phyloP scores from a whole-genome alignment of 2,888 invertebrate species.

The Chalcis sispes region DNA sequence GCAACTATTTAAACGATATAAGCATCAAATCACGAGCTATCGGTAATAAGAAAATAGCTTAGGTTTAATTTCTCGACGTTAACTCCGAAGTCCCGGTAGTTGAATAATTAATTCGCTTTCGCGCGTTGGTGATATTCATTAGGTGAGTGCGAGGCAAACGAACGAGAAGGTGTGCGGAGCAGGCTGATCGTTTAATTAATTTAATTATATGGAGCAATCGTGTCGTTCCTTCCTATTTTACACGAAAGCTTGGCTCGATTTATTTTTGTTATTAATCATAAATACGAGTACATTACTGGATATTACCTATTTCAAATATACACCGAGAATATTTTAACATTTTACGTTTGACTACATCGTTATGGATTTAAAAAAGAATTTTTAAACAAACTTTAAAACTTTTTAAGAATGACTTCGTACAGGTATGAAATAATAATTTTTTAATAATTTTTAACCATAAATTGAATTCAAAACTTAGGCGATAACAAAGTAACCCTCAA shows the following conservation, averaged over 20 bases:
- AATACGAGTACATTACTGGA: neutral
- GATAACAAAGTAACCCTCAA: too few species aligned
- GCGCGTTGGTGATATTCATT: slow-evolving; percentile 28
- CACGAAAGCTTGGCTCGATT: neutral
- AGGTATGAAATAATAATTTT: too few species aligned
- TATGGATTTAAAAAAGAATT: too few species aligned
- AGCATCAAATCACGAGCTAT: slow-evolving; percentile 6
- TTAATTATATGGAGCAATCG: slow-evolving; percentile 41
- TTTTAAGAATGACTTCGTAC: too few species aligned
- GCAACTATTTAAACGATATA: neutral
- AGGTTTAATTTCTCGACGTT: neutral
- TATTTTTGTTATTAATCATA: slow-evolving; percentile 40
- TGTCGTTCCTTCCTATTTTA: slow-evolving; percentile 14
- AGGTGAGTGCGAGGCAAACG: neutral
- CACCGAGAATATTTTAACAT: too few species aligned
- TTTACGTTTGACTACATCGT: too few species aligned
- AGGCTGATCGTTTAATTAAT: slow-evolving; percentile 37
- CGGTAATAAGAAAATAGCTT: neutral
- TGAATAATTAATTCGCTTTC: slow-evolving; percentile 29
- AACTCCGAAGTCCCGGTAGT: neutral
- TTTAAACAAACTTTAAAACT: too few species aligned
- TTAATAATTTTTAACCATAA: too few species aligned
- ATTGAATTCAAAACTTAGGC: too few species aligned
- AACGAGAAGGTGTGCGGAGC: slow-evolving; percentile 7
- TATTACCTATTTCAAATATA: neutral